A percentile compares a stretch with the other conserved stretches of the same genome.
Conservation (phyloP, 2,113 vertebrate genomes). For the Xyrauchen texanus region DNA sequence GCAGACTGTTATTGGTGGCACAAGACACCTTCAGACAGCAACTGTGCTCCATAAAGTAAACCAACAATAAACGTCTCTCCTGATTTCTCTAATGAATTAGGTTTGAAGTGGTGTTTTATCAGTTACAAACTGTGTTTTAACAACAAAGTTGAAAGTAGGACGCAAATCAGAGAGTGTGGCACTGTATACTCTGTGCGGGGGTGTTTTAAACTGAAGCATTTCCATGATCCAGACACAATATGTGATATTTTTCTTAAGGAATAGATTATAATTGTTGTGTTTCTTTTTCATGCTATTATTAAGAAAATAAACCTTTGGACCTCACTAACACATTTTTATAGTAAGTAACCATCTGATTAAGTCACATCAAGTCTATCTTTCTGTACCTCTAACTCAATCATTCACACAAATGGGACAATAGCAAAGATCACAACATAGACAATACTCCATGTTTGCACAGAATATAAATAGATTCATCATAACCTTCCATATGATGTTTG, state of each 20-base stretch:
- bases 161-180: background rate
- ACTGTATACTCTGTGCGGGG: background rate
- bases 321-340: background rate
- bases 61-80: background rate
- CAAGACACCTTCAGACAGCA: background rate
- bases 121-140: constrained; percentile 5
- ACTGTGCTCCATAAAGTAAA: background rate
- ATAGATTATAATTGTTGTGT: constrained; percentile 10
- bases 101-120: constrained; percentile 7
- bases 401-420: background rate
- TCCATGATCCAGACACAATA: constrained; percentile 14
- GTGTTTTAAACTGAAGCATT: constrained; percentile 23
- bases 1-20: background rate
- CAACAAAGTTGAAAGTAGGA: background rate
- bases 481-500: background rate
- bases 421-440: background rate
- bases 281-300: constrained; percentile 4
- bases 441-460: background rate
- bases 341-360: constrained; percentile 14
- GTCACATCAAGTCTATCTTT: background rate
- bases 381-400: background rate
- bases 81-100: background rate
- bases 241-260: background rate
- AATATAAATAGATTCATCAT: background rate
- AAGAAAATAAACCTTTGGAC: constrained; percentile 29